A percentile compares a stretch with the other conserved stretches of the same genome.
These are phyloP conservation scores for Darevskia nairensis DNA, from an alignment of 2,797 vertebrate species.

Conservation along the genomic window DNA sequence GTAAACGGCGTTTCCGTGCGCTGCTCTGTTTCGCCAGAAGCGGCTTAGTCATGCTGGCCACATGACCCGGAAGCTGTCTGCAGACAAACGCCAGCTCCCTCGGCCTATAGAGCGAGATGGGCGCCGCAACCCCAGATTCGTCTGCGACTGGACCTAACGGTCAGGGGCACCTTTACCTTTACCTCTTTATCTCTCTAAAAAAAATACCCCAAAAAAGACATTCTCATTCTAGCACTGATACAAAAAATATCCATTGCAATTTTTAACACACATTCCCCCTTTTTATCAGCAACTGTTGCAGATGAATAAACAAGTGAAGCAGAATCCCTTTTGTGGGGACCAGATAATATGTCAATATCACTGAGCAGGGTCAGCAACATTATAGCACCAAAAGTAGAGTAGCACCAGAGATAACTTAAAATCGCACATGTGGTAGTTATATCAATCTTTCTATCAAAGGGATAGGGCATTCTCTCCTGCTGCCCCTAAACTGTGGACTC, in stretches of 20 bases:
- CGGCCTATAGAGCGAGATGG: no score
- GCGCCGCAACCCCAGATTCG: no score
- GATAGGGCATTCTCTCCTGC: neutral
- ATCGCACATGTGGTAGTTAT: neutral
- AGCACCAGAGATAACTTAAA: neutral
- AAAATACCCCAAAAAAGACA: no score
- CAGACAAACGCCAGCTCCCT: no score
- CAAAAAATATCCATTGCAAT: neutral
- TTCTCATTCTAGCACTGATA: neutral
- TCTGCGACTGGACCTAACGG: no score
- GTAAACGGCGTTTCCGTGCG: no score
- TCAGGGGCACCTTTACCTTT: no score
- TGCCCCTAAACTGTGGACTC: no score
- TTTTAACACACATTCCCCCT: neutral
- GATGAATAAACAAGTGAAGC: neutral
- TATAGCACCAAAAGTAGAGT: neutral
- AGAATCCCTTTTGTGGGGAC: neutral
- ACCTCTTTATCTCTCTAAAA: no score
- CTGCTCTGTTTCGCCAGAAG: no score
- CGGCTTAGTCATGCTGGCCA: no score
- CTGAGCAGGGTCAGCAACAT: neutral
- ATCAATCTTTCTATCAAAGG: neutral
- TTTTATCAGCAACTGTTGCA: neutral
- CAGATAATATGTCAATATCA: neutral
- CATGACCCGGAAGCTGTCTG: no score